Base-by-base conservation (phyloP, 2,888 invertebrate species). In the Malacosoma neustria region DNA sequence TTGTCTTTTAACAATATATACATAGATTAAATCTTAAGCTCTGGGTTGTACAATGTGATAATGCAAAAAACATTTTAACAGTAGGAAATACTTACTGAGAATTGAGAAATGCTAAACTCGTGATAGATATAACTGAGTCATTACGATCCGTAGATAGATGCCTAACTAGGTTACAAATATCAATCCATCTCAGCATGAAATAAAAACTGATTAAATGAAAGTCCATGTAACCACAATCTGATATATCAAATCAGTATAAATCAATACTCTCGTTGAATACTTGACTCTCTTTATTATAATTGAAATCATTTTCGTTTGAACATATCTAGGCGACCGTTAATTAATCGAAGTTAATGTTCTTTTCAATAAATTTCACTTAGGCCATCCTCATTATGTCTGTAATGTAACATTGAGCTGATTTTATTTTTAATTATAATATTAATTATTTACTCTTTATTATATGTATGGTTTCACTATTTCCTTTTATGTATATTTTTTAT, bases 61-160 rank as follows among this genome's bases (percentile, higher is more conserved):
- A n/a, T n/a, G n/a, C n/a, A n/a, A n/a, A n/a, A n/a, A n/a, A n/a
- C n/a, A n/a, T n/a, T n/a, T n/a, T n/a, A n/a, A n/a, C n/a, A n/a
- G n/a, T n/a, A n/a, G n/a, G n/a, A n/a, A n/a, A n/a, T n/a, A n/a
- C n/a, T n/a, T n/a, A n/a, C n/a, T n/a, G n/a, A n/a, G n/a, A n/a
- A n/a, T n/a, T n/a, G n/a, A n/a, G n/a, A n/a, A n/a, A n/a, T n/a
- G n/a, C n/a, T n/a, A n/a, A n/a, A n/a, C n/a, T n/a, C n/a, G n/a
- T n/a, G n/a, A n/a, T n/a, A n/a, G n/a, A n/a, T n/a, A n/a, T n/a
- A n/a, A n/a, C n/a, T n/a, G n/a, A n/a, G n/a, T n/a, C n/a, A 50
- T 54, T 52, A 51, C 44, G 41, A 48, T 44, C 30, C 30, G 38
- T 32, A 41, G 38, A 39, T 32, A 41, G 38, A 39, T 42, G 40